Evolutionary conservation across 2,888 invertebrate genomes (phyloP).

Genomic region (Dysmachus trigonus): DNA sequence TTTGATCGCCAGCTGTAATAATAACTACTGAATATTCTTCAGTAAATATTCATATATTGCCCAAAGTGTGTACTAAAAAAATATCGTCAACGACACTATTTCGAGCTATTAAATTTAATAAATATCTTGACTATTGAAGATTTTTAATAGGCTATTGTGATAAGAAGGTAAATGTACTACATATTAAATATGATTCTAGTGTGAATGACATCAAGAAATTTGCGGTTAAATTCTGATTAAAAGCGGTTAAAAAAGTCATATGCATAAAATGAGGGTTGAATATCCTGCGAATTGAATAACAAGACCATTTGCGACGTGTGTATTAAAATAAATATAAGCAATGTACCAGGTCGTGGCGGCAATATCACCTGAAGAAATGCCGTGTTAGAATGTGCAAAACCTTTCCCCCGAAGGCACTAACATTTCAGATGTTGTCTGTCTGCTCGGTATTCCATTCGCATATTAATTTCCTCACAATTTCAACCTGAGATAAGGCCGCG

Average conservation of each 20-base stretch:
- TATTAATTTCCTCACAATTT: background rate
- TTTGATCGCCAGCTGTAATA: too few species aligned
- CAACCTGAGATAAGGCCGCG: background rate
- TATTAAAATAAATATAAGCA: background rate
- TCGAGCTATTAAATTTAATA: too few species aligned
- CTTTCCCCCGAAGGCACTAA: background rate
- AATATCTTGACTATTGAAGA: background rate
- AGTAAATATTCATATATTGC: too few species aligned
- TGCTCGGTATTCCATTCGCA: background rate
- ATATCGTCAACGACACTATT: too few species aligned
- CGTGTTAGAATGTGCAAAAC: background rate
- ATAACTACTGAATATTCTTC: too few species aligned
- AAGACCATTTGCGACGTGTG: background rate
- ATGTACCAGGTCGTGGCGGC: background rate
- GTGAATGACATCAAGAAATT: background rate
- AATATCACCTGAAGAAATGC: background rate
- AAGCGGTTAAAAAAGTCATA: background rate
- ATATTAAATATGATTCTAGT: background rate
- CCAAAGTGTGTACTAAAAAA: too few species aligned
- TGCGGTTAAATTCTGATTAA: background rate
- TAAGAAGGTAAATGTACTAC: background rate
- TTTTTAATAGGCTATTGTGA: background rate
- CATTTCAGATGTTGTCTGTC: background rate
- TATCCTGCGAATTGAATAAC: background rate
- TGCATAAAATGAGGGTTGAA: background rate